Base-by-base conservation (phyloP, 53 echinoderm and acorn worm genomes). In the Echinarachnius parma region DNA sequence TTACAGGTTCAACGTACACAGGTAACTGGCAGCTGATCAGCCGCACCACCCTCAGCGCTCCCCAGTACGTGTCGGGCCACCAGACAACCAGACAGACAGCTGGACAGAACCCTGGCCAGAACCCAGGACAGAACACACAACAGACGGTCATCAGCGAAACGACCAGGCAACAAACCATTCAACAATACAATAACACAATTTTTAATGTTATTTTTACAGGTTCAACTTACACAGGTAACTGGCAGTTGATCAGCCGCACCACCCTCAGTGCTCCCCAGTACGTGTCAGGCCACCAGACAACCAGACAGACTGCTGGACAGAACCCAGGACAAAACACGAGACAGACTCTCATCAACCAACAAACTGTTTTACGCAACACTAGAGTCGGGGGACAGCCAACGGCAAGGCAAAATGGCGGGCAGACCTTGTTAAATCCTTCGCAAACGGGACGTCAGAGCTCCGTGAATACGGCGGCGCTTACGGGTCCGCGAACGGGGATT, bases 1-100 rank as follows among this genome's bases (percentile, higher is more conserved):
- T n/a, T 33, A 0, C 24, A 72, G 74, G 74, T 2, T 45, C 22
- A 37, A 56, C 74, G 2, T 72, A 72, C 45, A 72, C 74, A 28
- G 74, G 74, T 27, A 72, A 72, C 74, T 72, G 74, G 74, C 74
- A 72, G 74, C 74, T 72, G 2, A 25, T 72, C 22, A 22, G 74
- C 3, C 26, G 74, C 7, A 72, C 74, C 0, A 72, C 74, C 4
- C 55, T 72, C 55, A 72, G 74, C 30, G 74, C 74, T 7, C 74
- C 74, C 16, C 56, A 54, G 23, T 72, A 72, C 56, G 74, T 72
- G 25, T 72, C 74, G 16, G 74, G 74, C 37, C 28, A 72, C 57
- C 74, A 72, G 26, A 56, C 74, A n/a, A 31, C 69, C 32, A 30
- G 69, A 5, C 68, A 68, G 34, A 66, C 46, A 15, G 36, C 32